Conservation (phyloP, 2,888 invertebrate species). For the Scrobipalpa atriplicella region DNA sequence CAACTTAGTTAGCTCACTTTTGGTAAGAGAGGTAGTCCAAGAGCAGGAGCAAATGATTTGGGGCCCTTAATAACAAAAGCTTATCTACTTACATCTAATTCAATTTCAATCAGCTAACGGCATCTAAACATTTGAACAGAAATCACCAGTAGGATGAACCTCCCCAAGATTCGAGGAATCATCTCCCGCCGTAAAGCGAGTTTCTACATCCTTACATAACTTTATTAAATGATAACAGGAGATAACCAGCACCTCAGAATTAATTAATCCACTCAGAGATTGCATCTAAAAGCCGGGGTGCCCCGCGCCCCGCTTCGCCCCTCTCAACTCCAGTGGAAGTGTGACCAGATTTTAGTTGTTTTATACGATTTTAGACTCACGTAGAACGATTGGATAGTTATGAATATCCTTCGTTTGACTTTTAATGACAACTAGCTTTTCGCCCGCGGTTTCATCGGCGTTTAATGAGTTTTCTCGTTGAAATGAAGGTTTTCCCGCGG, state of each 20-base stretch:
- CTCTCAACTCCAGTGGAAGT: slow-evolving; percentile 17
- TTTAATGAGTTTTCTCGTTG: too few relatives aligned
- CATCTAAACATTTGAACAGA: neutral
- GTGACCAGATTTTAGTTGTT: neutral
- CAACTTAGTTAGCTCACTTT: too few relatives aligned
- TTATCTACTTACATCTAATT: too few relatives aligned
- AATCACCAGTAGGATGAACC: neutral
- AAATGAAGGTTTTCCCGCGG: too few relatives aligned
- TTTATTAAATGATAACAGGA: slow-evolving; percentile 82
- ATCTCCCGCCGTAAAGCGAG: slow-evolving; percentile 54
- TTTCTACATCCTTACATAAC: slow-evolving; percentile 72
- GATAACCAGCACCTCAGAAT: slow-evolving; percentile 82
- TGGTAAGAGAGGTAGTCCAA: too few relatives aligned
- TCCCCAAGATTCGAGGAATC: slow-evolving; percentile 38
- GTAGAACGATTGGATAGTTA: neutral
- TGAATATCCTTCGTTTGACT: too few relatives aligned
- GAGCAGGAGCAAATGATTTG: too few relatives aligned
- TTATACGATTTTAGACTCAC: neutral
- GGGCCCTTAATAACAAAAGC: too few relatives aligned
- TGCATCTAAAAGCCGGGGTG: slow-evolving; percentile 72
- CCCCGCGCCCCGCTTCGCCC: slow-evolving; percentile 52
- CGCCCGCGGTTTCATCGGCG: too few relatives aligned
- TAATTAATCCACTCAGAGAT: slow-evolving; percentile 83
- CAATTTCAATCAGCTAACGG: too few relatives aligned
- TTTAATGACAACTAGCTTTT: too few relatives aligned